Conservation (phyloP, 2,888 invertebrate genomes). For the Mythimna vitellina region DNA sequence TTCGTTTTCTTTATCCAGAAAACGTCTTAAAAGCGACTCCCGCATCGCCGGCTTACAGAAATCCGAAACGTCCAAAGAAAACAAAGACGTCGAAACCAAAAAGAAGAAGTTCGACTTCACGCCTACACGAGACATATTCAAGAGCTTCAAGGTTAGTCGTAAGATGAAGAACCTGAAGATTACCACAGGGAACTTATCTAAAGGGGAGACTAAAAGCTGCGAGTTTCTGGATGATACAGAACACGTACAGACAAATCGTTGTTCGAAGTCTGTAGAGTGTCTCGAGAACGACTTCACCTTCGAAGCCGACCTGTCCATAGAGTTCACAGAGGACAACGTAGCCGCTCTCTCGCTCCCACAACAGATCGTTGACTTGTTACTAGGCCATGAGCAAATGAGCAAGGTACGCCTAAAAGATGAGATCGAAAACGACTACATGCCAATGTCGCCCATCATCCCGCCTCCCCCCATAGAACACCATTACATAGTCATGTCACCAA, state of each 20-base stretch:
- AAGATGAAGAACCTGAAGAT: conserved; percentile 85
- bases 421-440: conserved; percentile 82
- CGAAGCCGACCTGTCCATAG: conserved; percentile 79
- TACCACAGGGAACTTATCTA: conserved; percentile 71
- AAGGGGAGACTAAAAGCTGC: conserved; percentile 86
- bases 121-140: conserved; percentile 86
- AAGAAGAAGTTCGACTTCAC: conserved; percentile 89
- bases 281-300: conserved; percentile 78
- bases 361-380: conserved; percentile 83
- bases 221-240: conserved; percentile 84
- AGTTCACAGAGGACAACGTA: conserved; percentile 77
- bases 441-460: conserved; percentile 85
- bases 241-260: conserved; percentile 76
- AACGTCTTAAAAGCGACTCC: conserved; percentile 88
- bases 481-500: conserved; percentile 86
- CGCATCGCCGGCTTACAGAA: conserved; percentile 80
- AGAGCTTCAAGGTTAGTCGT: conserved; percentile 85
- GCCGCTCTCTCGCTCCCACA: conserved; percentile 80
- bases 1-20: conserved; percentile 68
- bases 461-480: conserved; percentile 79
- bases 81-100: conserved; percentile 83
- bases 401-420: conserved; percentile 73
- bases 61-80: conserved; percentile 81
- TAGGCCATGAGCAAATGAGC: conserved; percentile 76
- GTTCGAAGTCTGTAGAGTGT: conserved; percentile 86